Conservation (phyloP, 2,113 vertebrate genomes). For the Saguinus imperator region DNA sequence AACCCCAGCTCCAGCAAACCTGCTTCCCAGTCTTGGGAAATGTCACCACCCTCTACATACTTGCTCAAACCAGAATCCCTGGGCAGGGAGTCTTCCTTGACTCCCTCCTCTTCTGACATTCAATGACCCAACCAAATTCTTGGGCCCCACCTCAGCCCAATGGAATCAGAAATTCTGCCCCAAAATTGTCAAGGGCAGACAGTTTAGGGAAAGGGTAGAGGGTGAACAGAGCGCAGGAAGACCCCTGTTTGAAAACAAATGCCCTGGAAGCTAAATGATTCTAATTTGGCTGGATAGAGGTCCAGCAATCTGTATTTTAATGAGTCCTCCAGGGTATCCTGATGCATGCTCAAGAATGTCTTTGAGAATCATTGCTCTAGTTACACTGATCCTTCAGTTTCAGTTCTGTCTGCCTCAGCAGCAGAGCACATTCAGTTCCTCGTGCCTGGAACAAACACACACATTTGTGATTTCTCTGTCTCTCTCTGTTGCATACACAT, state of each 20-base stretch:
- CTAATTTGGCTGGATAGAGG: neutral
- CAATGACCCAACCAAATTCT: neutral
- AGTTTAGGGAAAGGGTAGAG: no score
- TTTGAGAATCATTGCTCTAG: neutral
- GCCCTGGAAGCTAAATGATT: no score
- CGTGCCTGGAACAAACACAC: neutral
- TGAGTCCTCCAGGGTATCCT: neutral
- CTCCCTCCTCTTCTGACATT: neutral
- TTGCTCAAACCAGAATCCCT: neutral
- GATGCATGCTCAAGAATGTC: neutral
- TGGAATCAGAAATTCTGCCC: neutral
- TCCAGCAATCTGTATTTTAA: neutral
- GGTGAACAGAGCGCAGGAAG: no score
- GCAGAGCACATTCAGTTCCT: neutral
- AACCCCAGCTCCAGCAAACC: accelerated
- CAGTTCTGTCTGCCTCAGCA: neutral
- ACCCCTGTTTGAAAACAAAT: no score
- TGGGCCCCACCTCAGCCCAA: neutral
- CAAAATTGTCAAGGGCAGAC: no score
- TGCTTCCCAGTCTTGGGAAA: neutral
- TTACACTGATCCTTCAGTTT: neutral
- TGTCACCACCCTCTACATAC: neutral
- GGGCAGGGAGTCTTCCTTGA: neutral
- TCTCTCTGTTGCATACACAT: no score
- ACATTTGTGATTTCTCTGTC: no score